Evolutionary conservation across 2,113 vertebrate species (phyloP), one percentile per base, ranked within the genome.

Genomic region (Sitta europaea): DNA sequence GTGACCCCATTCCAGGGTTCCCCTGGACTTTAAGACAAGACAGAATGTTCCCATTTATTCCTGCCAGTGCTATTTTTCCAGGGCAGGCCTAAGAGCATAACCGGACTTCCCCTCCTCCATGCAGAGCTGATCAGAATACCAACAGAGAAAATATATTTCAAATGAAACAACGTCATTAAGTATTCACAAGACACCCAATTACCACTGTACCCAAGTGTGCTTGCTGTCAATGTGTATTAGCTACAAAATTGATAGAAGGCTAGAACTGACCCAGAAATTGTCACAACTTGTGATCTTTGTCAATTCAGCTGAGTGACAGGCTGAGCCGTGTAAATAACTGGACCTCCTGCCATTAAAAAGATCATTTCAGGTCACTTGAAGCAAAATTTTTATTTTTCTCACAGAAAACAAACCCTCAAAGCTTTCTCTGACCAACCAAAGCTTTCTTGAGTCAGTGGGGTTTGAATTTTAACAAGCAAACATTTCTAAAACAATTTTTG

Each of bases 271-370:
- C 35, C 59, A 78, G 48, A 66, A 66, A 85, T 62, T 93, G 65
- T 50, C 77, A 94, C 58, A 81, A 84, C 47, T n/a, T 86, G 54
- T 65, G 45, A 80, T 75, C 63, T 87, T 81, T 81, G 82, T 47
- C 65, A 81, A n/a, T 45, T 73, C 43, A 58, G 28, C 21, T 62
- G 70, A 90, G 47, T 67, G 77, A 76, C 65, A 90, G 45, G 38
- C 15, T 57, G 47, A 62, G 83, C 36, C 0, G 0, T 31, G 45
- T 55, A 65, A 76, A 72, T 80, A 79, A 65, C 42, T 31, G 54
- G 17, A 76, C 31, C 24, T 31, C 65, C 54, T 72, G 68, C 63
- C 43, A 43, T 33, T 65, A 27, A 38, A 86, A 67, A 40, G n/a
- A 67, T 33, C 4, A 57, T 43, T 80, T 86, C 27, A 35, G 36